Evolutionary conservation across 2,113 vertebrate species (phyloP).

Genomic region (Daboia siamensis): DNA sequence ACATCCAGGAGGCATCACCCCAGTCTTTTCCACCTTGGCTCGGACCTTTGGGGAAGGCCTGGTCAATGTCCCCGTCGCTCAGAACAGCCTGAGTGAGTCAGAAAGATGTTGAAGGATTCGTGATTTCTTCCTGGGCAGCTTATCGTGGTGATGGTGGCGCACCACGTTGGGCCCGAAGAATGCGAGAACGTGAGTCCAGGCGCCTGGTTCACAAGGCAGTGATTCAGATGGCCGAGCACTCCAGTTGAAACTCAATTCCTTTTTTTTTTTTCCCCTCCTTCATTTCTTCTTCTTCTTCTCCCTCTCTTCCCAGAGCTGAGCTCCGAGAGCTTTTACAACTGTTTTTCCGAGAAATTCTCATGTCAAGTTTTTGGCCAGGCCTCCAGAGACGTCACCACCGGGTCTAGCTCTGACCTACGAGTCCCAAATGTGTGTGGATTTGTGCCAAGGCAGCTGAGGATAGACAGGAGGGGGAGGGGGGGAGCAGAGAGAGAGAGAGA

Average conservation of each 20-base stretch:
- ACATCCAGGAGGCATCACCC: too few species aligned
- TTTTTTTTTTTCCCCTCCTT: fast-evolving
- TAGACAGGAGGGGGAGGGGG: not conserved
- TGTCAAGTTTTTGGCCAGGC: not conserved
- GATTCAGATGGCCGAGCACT: not conserved
- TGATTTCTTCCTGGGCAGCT: not conserved
- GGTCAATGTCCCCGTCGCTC: not conserved
- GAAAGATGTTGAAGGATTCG: not conserved
- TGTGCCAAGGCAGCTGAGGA: not conserved
- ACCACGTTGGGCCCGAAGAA: not conserved
- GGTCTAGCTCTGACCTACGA: not conserved
- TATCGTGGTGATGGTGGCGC: too few species aligned
- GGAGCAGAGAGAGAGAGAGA: not conserved
- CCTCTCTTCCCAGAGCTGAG: not conserved
- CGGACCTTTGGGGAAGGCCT: not conserved
- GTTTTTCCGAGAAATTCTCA: not conserved
- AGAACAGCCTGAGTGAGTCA: not conserved
- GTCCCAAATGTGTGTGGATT: not conserved
- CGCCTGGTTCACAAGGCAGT: not conserved
- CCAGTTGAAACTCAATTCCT: not conserved
- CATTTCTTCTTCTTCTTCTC: too few species aligned
- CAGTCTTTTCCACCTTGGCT: not conserved
- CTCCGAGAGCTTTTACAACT: not conserved
- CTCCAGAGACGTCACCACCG: not conserved
- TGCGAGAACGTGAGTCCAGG: not conserved